A percentile compares a stretch with the other conserved stretches of the same genome.
Evolutionary conservation across 2,797 vertebrate genomes (phyloP).

Genomic region (Poecilia gillii): DNA sequence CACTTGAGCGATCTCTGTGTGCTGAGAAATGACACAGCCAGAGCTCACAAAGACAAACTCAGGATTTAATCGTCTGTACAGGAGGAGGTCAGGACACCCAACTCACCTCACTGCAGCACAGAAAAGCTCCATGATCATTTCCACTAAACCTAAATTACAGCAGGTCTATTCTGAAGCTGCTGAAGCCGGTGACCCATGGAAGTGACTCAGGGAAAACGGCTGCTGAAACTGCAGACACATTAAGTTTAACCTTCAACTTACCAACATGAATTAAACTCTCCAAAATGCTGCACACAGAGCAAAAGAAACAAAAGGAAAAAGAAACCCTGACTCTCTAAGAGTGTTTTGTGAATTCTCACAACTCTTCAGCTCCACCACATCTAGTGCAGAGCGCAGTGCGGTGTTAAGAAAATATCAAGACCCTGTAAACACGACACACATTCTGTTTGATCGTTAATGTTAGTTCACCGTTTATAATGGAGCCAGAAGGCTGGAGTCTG

Average conservation of each 20-base stretch:
- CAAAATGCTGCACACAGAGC: slow-evolving; percentile 7
- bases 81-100: slow-evolving; percentile 9
- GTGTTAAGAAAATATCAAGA: background rate
- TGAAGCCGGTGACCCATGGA: slow-evolving; percentile 29
- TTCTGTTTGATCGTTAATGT: background rate
- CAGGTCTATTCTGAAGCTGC: slow-evolving; percentile 41
- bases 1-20: slow-evolving; percentile 11
- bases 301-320: background rate
- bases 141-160: slow-evolving; percentile 41
- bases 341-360: background rate
- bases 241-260: slow-evolving; percentile 21
- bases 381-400: no score
- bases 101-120: background rate
- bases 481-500: slow-evolving; percentile 26
- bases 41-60: slow-evolving; percentile 29
- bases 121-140: slow-evolving; percentile 29
- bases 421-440: background rate
- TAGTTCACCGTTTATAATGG: background rate
- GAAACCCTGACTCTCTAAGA: no score
- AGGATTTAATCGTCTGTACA: slow-evolving; percentile 37
- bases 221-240: slow-evolving; percentile 32
- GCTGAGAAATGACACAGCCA: slow-evolving; percentile 30
- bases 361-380: background rate
- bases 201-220: slow-evolving; percentile 1
- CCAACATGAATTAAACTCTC: slow-evolving; percentile 19